Conservation (phyloP, 2,113 vertebrate species). For the Pedetes capensis region DNA sequence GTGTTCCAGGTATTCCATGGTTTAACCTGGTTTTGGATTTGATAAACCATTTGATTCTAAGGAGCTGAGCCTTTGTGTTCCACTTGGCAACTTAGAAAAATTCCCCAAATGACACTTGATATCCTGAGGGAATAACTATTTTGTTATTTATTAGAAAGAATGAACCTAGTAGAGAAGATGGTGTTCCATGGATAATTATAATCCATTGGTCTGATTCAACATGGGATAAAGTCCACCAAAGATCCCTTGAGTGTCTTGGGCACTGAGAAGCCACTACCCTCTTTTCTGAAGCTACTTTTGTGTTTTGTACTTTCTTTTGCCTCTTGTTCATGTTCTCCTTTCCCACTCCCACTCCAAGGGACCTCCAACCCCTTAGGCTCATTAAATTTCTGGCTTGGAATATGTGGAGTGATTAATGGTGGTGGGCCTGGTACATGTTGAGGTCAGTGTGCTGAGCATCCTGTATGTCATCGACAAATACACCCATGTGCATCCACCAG, state of each 20-base stretch:
- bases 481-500: slow-evolving; percentile 63
- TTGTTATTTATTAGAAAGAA: slow-evolving; percentile 32
- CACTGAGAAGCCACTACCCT: background rate
- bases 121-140: background rate
- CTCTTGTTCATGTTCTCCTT: slow-evolving; percentile 29
- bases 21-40: background rate
- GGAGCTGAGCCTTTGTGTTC: background rate
- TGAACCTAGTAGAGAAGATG: background rate
- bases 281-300: slow-evolving; percentile 17
- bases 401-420: slow-evolving; percentile 71
- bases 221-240: background rate
- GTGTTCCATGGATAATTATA: background rate
- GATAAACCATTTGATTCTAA: slow-evolving; percentile 13
- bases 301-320: background rate
- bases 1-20: background rate
- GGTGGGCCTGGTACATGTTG: slow-evolving; percentile 61
- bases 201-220: background rate
- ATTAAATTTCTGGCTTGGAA: slow-evolving; percentile 69
- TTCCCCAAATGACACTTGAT: background rate
- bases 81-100: background rate
- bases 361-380: slow-evolving; percentile 48
- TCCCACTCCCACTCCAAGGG: slow-evolving; percentile 17
- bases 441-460: slow-evolving; percentile 71
- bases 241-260: background rate
- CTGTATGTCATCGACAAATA: slow-evolving; percentile 73